Conservation (phyloP, 2,113 vertebrate species). For the Penelope pileata region DNA sequence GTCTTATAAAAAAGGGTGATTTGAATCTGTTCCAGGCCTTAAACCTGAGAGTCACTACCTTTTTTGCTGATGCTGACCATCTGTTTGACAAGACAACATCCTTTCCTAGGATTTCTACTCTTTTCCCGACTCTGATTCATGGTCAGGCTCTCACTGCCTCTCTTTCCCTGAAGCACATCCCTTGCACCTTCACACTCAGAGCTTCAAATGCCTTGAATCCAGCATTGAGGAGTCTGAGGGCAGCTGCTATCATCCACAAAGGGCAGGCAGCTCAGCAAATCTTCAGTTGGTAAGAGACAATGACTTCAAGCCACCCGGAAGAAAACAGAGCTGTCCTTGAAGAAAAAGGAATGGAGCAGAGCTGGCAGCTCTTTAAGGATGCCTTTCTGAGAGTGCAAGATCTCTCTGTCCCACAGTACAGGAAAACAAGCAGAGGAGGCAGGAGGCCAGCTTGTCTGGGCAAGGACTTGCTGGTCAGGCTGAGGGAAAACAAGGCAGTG, state of each 20-base stretch:
- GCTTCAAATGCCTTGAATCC: slow-evolving; percentile 11
- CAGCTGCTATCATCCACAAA: neutral
- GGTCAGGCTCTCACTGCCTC: neutral
- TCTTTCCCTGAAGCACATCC: neutral
- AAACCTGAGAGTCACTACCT: neutral
- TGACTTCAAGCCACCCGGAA: slow-evolving; percentile 10
- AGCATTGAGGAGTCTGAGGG: neutral
- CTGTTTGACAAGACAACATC: slow-evolving; percentile 20
- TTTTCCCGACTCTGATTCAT: neutral
- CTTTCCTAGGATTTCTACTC: neutral
- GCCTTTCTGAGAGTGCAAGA: too few relatives aligned
- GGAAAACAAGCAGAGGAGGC: too few relatives aligned
- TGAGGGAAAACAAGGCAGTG: too few relatives aligned
- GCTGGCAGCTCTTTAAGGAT: too few relatives aligned
- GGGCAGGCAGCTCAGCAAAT: slow-evolving; percentile 33
- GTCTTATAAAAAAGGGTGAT: slow-evolving; percentile 28
- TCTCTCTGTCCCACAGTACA: too few relatives aligned
- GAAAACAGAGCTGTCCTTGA: slow-evolving; percentile 16
- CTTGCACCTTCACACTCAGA: neutral
- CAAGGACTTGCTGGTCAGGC: too few relatives aligned
- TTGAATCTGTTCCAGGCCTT: slow-evolving; percentile 27
- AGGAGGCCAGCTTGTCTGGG: too few relatives aligned
- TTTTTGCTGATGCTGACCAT: neutral
- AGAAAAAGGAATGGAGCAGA: too few relatives aligned
- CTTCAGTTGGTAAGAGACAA: neutral